A percentile compares a stretch with the other conserved stretches of the same genome.
These are phyloP conservation scores for Nasonia vitripennis DNA, from an alignment of 1,140 invertebrate genomes.

Conservation along the genomic window DNA sequence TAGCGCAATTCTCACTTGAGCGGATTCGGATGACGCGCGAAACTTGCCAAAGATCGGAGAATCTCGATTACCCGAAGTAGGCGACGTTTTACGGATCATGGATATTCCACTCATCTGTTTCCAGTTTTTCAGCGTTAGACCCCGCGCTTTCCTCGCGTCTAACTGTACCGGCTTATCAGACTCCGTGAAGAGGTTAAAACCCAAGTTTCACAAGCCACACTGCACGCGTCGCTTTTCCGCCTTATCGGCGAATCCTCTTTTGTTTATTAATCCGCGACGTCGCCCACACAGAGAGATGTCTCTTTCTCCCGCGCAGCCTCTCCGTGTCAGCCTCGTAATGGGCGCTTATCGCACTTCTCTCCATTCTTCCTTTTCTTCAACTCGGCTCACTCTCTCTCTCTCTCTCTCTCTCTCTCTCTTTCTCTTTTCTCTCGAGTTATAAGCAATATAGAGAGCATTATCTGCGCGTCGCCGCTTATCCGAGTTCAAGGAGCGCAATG, in stretches of 20 bases:
- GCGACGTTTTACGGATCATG: not conserved
- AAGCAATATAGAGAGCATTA: not conserved
- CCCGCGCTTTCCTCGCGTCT: not conserved
- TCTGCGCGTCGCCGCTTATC: constrained; percentile 29
- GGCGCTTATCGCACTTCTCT: not conserved
- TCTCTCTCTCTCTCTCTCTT: not conserved
- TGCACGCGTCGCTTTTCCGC: too few species aligned
- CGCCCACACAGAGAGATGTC: not conserved
- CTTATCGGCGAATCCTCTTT: not conserved
- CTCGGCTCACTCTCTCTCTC: not conserved
- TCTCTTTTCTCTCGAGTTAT: not conserved
- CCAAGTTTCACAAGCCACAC: not conserved
- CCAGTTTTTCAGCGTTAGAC: too few species aligned
- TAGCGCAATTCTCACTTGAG: too few species aligned
- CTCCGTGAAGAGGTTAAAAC: not conserved
- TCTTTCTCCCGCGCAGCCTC: not conserved
- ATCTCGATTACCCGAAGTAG: too few species aligned
- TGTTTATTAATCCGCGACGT: not conserved
- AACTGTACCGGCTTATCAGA: not conserved
- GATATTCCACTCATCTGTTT: not conserved
- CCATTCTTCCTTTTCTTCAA: not conserved
- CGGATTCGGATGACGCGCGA: too few species aligned
- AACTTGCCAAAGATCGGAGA: too few species aligned
- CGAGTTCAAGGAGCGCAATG: constrained; percentile 46
- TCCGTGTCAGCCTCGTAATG: not conserved